Conservation (phyloP, 2,113 vertebrate species). For the Herpetotheres cachinnans region DNA sequence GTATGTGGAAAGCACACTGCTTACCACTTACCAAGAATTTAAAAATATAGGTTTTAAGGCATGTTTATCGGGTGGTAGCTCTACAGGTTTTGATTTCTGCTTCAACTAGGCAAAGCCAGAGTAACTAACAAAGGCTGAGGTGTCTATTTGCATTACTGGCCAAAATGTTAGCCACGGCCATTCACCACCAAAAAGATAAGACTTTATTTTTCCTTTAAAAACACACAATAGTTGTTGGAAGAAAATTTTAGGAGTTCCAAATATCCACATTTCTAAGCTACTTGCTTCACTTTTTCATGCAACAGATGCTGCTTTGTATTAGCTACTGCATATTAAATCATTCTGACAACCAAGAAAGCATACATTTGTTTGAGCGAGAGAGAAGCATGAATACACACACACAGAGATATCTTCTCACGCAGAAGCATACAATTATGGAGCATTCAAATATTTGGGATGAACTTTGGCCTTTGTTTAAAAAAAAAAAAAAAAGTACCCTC, state of each 20-base stretch:
- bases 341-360: slow-evolving; percentile 68
- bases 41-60: background rate
- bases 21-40: background rate
- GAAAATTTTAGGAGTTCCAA: background rate
- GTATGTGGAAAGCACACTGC: background rate
- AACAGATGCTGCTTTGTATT: slow-evolving; percentile 71
- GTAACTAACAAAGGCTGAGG: slow-evolving; percentile 20
- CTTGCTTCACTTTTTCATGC: slow-evolving; percentile 1
- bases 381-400: slow-evolving; percentile 61
- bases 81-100: background rate
- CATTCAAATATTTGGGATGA: slow-evolving; percentile 56
- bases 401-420: slow-evolving; percentile 25
- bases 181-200: background rate
- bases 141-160: background rate
- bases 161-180: background rate
- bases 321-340: slow-evolving; percentile 66
- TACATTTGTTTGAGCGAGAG: slow-evolving; percentile 45
- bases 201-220: background rate
- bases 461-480: slow-evolving; percentile 41
- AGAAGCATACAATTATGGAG: slow-evolving; percentile 35
- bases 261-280: slow-evolving; percentile 23
- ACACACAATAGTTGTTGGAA: background rate
- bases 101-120: background rate
- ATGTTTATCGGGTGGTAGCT: background rate
- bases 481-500: background rate